A percentile compares a stretch with the other conserved stretches of the same genome.
These are phyloP conservation scores for Drosophila pegasa DNA, from an alignment of 2,888 invertebrate species.

Conservation along the genomic window DNA sequence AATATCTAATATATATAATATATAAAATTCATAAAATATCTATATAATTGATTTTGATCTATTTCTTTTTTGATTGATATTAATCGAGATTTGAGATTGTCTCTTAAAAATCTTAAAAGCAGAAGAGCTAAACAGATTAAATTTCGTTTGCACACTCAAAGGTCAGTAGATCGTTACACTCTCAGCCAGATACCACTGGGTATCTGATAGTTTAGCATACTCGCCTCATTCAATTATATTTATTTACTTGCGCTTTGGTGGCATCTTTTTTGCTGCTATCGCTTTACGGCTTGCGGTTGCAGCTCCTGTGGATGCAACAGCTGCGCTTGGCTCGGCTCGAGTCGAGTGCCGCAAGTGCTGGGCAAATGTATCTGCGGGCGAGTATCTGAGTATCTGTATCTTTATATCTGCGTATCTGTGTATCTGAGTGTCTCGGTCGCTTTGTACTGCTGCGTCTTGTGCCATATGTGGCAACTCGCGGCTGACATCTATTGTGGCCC, in stretches of 20 bases:
- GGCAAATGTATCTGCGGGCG: constrained; percentile 36
- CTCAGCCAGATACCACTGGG: background rate
- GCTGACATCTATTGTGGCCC: constrained; percentile 52
- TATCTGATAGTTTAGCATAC: background rate
- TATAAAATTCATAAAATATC: too few relatives aligned
- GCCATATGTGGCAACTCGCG: constrained; percentile 63
- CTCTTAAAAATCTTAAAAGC: too few relatives aligned
- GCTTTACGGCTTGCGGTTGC: constrained; percentile 55
- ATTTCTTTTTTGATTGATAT: too few relatives aligned
- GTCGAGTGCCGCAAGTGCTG: constrained; percentile 57
- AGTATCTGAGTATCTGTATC: constrained; percentile 9
- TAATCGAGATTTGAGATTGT: background rate
- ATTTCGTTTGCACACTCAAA: background rate
- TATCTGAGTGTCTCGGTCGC: constrained; percentile 12
- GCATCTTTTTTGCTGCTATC: constrained; percentile 38
- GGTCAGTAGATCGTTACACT: background rate
- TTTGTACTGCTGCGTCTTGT: constrained; percentile 27
- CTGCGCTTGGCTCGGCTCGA: constrained; percentile 34
- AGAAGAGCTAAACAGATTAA: too few relatives aligned
- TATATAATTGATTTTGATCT: too few relatives aligned
- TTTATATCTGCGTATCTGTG: background rate
- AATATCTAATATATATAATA: too few relatives aligned
- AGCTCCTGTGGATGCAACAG: constrained; percentile 42
- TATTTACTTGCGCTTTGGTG: constrained; percentile 32
- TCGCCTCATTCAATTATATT: constrained; percentile 13